Evolutionary conservation across 2,888 invertebrate species (phyloP).

Genomic region (Caenorhabditis doughertyi): DNA sequence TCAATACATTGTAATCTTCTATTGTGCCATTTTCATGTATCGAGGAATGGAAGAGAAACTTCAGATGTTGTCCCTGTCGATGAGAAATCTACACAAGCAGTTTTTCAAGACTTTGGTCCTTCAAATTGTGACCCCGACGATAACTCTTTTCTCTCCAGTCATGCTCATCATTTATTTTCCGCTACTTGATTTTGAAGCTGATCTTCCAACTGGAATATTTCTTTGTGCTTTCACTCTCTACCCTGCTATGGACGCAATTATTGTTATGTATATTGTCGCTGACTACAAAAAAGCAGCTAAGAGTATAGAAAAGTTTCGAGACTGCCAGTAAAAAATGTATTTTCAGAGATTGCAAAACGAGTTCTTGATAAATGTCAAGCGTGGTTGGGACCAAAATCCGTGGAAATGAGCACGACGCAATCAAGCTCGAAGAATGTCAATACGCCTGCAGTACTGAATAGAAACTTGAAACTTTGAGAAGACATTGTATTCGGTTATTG

Average conservation of each 20-base stretch:
- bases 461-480: too few relatives aligned
- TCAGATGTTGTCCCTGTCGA: background rate
- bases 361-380: too few relatives aligned
- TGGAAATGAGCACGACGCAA: too few relatives aligned
- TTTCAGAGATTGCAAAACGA: too few relatives aligned
- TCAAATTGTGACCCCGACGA: constrained; percentile 16
- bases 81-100: constrained; percentile 28
- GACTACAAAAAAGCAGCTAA: constrained; percentile 17
- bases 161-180: constrained; percentile 31
- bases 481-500: too few relatives aligned
- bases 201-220: constrained; percentile 32
- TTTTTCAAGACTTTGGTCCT: constrained; percentile 17
- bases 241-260: constrained; percentile 19
- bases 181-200: background rate
- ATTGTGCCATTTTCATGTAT: constrained; percentile 20
- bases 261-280: constrained; percentile 20
- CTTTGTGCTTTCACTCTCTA: constrained; percentile 13
- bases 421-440: too few relatives aligned
- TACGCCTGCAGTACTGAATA: too few relatives aligned
- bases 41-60: constrained; percentile 22
- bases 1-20: constrained; percentile 33
- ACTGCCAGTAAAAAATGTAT: too few relatives aligned
- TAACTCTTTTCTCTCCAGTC: constrained; percentile 28
- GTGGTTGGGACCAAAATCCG: too few relatives aligned
- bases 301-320: too few relatives aligned